Evolutionary conservation across 2,113 vertebrate species (phyloP).

Genomic region (Noturus placidus): DNA sequence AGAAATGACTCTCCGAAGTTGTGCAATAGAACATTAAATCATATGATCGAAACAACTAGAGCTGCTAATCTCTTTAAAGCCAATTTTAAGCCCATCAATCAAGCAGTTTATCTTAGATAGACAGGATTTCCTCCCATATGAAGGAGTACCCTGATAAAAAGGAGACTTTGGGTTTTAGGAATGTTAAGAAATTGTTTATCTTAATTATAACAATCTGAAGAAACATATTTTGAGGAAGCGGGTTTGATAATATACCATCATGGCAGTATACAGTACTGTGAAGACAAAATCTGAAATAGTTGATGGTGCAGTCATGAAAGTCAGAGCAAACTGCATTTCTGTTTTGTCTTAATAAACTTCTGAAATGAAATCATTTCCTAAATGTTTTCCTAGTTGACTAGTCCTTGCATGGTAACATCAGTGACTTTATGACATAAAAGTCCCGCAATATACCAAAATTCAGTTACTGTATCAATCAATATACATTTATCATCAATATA

Average conservation of each 20-base stretch:
- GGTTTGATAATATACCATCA: too few species aligned
- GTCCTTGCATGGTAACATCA: neutral
- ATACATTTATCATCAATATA: neutral
- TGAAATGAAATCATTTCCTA: neutral
- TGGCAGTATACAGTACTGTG: neutral
- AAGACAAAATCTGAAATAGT: neutral
- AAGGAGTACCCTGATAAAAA: neutral
- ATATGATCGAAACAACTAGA: neutral
- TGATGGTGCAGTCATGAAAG: neutral
- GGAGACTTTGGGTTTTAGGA: neutral
- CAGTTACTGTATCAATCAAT: neutral
- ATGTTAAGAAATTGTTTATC: neutral
- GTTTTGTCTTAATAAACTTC: neutral
- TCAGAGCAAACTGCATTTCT: neutral
- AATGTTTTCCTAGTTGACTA: neutral
- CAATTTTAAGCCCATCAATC: neutral
- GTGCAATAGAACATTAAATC: neutral
- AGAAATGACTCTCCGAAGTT: neutral
- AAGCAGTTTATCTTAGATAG: neutral
- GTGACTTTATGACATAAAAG: neutral
- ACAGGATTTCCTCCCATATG: neutral
- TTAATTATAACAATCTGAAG: too few species aligned
- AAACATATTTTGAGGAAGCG: too few species aligned
- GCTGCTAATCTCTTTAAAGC: neutral
- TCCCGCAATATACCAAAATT: neutral